Base-by-base conservation (phyloP, 2,888 invertebrate genomes). In the Heterodera filipjevi region DNA sequence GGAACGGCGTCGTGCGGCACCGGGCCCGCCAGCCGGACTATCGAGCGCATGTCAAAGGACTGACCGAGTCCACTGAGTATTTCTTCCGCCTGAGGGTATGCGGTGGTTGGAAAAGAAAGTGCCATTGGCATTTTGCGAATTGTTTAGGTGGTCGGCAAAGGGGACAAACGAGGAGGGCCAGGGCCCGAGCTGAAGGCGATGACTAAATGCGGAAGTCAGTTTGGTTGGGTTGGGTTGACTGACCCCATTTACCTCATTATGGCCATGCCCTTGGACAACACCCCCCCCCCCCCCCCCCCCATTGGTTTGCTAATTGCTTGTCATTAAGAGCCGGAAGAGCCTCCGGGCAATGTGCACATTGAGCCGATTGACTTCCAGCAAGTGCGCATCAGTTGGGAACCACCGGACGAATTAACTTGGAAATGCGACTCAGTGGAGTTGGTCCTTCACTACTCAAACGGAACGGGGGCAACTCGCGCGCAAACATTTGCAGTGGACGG, bases 51-150 rank as follows among this genome's bases (percentile, higher is more conserved):
- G 88, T 89, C 33, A 81, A 84, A 35, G 83, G 85, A 32, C 82
- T 89, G 35, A 83, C 83, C 32, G 87, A 89, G 33, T 87, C 89
- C 64, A 89, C 89, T 10, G 80, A 85, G 33, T 89, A 89, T 84
- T 89, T 88, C 85, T 89, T 89, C 87, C 86, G 89, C 66, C 82
- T 89, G 32, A 83, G 84, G 19, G 73, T 73, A 73, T 53, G 59
- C 27, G 49, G 49, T 71, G 27, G 14, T 19, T 44, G 32, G 16
- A 59, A 59, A 22, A 46, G 49, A 73, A 59, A 27, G 27, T n/a
- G 2, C 53, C 53, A 6, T 22, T 22, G 49, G 12, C 49, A 72
- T 35, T n/a, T 27, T n/a, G 19, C 2, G n/a, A 64, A 14, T 27
- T 27, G 35, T 27, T 44, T 33, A 73, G 73, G 89, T 89, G n/a